phyloP scores from a whole-genome alignment of 2,113 vertebrate species.

The Columbina picui region DNA sequence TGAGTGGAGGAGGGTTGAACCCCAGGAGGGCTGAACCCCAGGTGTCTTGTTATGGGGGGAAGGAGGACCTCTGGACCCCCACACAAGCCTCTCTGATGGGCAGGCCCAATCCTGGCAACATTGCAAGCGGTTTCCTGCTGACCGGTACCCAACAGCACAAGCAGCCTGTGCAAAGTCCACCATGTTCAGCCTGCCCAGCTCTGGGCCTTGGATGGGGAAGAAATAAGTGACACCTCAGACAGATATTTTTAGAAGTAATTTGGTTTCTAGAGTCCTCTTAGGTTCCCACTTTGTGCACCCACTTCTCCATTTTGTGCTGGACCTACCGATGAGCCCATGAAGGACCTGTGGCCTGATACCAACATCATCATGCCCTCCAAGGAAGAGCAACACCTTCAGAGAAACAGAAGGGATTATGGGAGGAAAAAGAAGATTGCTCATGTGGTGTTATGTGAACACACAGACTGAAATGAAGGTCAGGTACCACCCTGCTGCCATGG shows the following conservation, averaged over 20 bases:
- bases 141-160: no score
- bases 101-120: fast-evolving
- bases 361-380: background rate
- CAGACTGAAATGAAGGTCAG: background rate
- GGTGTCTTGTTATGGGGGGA: background rate
- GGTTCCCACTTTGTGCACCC: background rate
- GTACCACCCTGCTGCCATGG: background rate
- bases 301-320: background rate
- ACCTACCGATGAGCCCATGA: background rate
- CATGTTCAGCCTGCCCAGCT: background rate
- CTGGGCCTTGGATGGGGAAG: background rate
- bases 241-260: background rate
- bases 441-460: background rate
- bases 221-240: background rate
- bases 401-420: background rate
- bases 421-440: background rate
- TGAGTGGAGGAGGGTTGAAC: background rate
- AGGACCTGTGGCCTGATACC: background rate
- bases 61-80: background rate
- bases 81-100: fast-evolving
- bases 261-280: background rate
- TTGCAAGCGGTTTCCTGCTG: background rate
- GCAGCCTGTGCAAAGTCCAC: background rate
- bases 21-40: fast-evolving
- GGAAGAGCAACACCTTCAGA: background rate